Evolutionary conservation across 2,888 invertebrate species (phyloP).

Genomic region (Drosophila vallismaia): DNA sequence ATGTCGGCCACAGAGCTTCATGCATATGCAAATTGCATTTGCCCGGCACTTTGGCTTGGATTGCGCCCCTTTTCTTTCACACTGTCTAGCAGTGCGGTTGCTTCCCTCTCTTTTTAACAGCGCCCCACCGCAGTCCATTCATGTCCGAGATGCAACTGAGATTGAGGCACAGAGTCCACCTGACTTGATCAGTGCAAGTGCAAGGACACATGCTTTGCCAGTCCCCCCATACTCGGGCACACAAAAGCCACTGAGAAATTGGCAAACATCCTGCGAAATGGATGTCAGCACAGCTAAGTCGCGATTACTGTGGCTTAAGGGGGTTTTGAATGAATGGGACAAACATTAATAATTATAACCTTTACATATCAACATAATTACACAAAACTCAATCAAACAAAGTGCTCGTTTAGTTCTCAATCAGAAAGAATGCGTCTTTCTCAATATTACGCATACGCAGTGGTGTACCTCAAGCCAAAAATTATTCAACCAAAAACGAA

Average conservation of each 20-base stretch:
- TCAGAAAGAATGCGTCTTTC: too few relatives aligned
- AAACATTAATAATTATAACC: too few relatives aligned
- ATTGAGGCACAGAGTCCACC: conserved; percentile 45
- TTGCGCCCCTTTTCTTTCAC: conserved; percentile 3
- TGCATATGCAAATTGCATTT: conserved; percentile 79
- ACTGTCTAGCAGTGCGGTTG: not conserved
- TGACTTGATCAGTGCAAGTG: conserved; percentile 64
- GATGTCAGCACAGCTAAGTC: not conserved
- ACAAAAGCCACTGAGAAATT: too few relatives aligned
- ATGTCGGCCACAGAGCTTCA: conserved; percentile 76
- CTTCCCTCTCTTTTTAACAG: not conserved
- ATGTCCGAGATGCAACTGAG: conserved; percentile 30
- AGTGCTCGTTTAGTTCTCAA: too few relatives aligned
- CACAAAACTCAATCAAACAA: too few relatives aligned
- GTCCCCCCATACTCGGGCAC: not conserved
- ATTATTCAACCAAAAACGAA: not conserved
- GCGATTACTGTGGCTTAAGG: not conserved
- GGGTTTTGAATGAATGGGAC: too few relatives aligned
- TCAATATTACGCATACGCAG: conserved; percentile 2
- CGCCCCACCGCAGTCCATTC: conserved; percentile 14
- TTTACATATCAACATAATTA: too few relatives aligned
- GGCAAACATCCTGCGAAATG: not conserved
- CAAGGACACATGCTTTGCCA: conserved; percentile 42
- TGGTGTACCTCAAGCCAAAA: not conserved
- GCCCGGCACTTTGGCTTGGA: conserved; percentile 26